Percentiles rank a stretch among this genome's conserved stretches.
phyloP scores from a whole-genome alignment of 2,888 invertebrate species.

The Xestobium rufovillosum region DNA sequence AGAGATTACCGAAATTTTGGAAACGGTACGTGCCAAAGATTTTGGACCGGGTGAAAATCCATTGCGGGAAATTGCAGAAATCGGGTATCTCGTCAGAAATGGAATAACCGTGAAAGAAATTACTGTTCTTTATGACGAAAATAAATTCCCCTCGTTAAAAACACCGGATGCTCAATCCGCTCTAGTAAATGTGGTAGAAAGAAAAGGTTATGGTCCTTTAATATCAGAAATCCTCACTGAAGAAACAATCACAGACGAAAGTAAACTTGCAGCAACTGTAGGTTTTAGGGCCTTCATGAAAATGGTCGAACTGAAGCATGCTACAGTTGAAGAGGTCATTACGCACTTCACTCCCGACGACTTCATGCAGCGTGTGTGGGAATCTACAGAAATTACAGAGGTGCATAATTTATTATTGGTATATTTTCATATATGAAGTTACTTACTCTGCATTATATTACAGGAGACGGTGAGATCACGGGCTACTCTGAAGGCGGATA shows the following conservation, averaged over 20 bases:
- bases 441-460: constrained; percentile 5
- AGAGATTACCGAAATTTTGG: constrained; percentile 68
- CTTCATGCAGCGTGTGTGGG: constrained; percentile 75
- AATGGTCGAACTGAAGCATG: constrained; percentile 74
- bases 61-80: constrained; percentile 72
- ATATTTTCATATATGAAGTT: constrained; percentile 6
- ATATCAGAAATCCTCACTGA: constrained; percentile 77
- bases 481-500: not conserved
- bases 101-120: constrained; percentile 72
- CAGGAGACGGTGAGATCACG: constrained; percentile 17
- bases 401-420: constrained; percentile 37
- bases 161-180: constrained; percentile 80
- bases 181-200: constrained; percentile 73
- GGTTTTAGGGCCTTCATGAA: constrained; percentile 81
- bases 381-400: constrained; percentile 61
- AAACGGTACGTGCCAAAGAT: constrained; percentile 66
- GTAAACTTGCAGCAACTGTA: constrained; percentile 67
- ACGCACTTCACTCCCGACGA: constrained; percentile 77
- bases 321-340: constrained; percentile 77
- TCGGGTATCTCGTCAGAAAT: constrained; percentile 67
- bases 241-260: constrained; percentile 71
- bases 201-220: constrained; percentile 72
- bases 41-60: constrained; percentile 76
- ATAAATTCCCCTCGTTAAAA: constrained; percentile 70
- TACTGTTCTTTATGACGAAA: constrained; percentile 68